Evolutionary conservation across 2,888 invertebrate genomes (phyloP), one percentile per base, ranked within the genome.

Genomic region (Limnephilus auricula): DNA sequence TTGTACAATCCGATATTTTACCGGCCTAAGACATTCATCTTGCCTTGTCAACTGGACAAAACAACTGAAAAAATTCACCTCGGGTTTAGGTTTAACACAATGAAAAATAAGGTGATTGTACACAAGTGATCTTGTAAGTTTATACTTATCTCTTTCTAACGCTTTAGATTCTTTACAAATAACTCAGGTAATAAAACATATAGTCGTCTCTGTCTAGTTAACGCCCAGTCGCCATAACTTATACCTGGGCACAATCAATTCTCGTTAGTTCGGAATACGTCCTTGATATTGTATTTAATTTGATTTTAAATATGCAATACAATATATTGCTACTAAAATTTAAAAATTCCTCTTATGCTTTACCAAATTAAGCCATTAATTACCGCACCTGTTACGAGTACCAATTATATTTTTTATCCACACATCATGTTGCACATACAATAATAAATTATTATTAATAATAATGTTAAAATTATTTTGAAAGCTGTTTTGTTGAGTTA

Each of bases 201-300:
- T 18, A 31, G 89, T 32, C 82, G 79, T 89, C 89, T 82, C 89
- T 45, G 89, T 89, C 89, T 89, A 82, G 89, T 91, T 50, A 37
- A 91, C 92, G 92, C 92, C 92, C 92, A 86, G 86, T 89, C 92
- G 91, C 92, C 92, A 92, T 92, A 92, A 92, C 91, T 92, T 89
- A 92, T 78, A 90, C 79, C 78, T 91, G 92, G 31, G 78, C 40
- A 86, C 85, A 89, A 92, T 92, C 91, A 92, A 92, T 92, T 89
- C 90, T 89, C 82, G 85, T 84, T 86, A 84, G 92, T 90, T 90
- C n/a, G 50, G 80, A 85, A 89, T 86, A 90, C 90, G 89, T 89
- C 91, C 45, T 89, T 91, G 82, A 79, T 80, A 91, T 89, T 84
- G 13, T 84, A 37, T 87, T 90, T 88, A 65, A 32, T 90, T 87